Conservation (phyloP, 2,888 invertebrate genomes). For the Campoletis raptor region DNA sequence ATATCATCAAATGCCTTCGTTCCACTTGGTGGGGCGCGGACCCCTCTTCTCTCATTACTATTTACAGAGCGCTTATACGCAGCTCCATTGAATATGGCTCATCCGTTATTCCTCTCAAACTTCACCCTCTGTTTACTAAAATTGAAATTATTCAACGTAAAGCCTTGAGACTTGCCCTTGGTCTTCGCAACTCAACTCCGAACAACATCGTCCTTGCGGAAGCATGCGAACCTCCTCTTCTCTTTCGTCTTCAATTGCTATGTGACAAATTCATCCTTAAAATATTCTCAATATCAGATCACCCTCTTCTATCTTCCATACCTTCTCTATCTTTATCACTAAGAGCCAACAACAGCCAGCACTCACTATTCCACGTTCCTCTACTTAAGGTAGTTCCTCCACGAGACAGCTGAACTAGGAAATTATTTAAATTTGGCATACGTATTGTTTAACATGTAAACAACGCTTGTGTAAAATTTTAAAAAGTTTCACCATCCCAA, state of each 20-base stretch:
- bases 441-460: no score
- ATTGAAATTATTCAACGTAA: slow-evolving; percentile 10
- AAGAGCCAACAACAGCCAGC: background rate
- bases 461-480: no score
- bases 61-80: slow-evolving; percentile 49
- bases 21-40: no score
- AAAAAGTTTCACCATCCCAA: no score
- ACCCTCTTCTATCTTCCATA: background rate
- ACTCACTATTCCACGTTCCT: background rate
- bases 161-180: background rate
- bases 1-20: no score
- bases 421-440: no score
- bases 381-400: background rate
- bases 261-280: background rate
- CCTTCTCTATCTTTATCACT: background rate
- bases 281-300: background rate
- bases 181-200: background rate
- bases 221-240: slow-evolving; percentile 19
- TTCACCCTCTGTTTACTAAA: background rate
- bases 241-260: background rate
- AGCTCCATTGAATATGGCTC: slow-evolving; percentile 58
- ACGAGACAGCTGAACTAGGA: no score
- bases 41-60: no score
- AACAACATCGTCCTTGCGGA: background rate
- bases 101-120: background rate